Evolutionary conservation across 2,797 vertebrate genomes (phyloP).

Genomic region (Bradypodion pumilum): DNA sequence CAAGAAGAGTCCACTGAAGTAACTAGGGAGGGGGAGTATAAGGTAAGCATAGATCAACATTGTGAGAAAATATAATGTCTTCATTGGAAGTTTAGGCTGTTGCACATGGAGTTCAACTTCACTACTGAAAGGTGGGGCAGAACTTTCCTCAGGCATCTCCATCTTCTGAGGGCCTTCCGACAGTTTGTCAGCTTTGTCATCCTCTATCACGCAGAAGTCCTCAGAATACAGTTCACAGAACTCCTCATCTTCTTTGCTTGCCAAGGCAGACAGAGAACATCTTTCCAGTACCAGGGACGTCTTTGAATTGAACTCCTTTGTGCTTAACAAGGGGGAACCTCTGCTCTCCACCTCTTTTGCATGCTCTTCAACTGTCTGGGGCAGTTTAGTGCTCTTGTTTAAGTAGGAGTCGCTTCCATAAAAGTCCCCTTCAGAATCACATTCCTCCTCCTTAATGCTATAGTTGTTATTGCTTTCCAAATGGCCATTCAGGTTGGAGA

Average conservation of each 20-base stretch:
- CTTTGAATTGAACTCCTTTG: conserved; percentile 72
- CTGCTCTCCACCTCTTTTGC: conserved; percentile 63
- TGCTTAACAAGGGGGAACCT: conserved; percentile 63
- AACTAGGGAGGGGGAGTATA: conserved; percentile 89
- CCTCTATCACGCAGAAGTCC: conserved; percentile 87
- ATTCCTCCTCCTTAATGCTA: conserved; percentile 96
- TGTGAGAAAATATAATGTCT: conserved; percentile 83
- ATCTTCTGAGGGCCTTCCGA: conserved; percentile 52
- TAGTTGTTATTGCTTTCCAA: conserved; percentile 92
- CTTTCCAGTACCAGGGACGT: conserved; percentile 85
- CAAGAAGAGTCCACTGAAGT: conserved; percentile 85
- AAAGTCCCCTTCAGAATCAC: conserved; percentile 81
- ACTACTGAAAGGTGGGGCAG: conserved; percentile 44
- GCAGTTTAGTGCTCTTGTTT: conserved; percentile 46
- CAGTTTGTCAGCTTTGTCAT: conserved; percentile 74
- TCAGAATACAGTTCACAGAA: conserved; percentile 91
- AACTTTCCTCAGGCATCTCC: conserved; percentile 56
- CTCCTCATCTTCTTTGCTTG: conserved; percentile 93
- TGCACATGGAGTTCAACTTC: conserved; percentile 74
- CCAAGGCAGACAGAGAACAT: conserved; percentile 87
- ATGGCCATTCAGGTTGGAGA: conserved; percentile 82
- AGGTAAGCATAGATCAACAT: conserved; percentile 89
- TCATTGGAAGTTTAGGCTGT: conserved; percentile 80
- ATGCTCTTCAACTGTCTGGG: conserved; percentile 62
- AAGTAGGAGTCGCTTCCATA: conserved; percentile 58